Conservation (phyloP, 2,888 invertebrate species). For the Drosophila trichaetosa region DNA sequence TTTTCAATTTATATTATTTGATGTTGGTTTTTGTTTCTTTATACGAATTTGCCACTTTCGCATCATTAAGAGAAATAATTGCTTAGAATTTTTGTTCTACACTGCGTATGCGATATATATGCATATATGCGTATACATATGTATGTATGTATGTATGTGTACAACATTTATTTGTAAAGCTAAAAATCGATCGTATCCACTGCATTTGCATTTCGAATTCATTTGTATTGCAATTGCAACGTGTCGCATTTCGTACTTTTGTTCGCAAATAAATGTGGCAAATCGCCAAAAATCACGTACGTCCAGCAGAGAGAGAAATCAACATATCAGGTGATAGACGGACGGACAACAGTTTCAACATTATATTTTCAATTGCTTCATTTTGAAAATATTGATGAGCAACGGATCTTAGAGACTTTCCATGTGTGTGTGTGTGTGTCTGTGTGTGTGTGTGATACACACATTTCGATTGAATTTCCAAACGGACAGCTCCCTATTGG, state of each 20-base stretch:
- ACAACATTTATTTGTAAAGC: not conserved
- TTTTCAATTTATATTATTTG: not conserved
- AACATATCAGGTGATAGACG: slow-evolving; percentile 2
- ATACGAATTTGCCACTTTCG: not conserved
- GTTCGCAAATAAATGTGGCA: slow-evolving; percentile 64
- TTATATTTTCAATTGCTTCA: slow-evolving; percentile 17
- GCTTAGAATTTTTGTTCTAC: not conserved
- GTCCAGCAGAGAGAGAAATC: slow-evolving; percentile 18
- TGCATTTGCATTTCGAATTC: not conserved
- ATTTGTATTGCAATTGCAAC: not conserved
- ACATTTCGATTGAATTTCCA: not conserved
- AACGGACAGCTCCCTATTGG: slow-evolving; percentile 47
- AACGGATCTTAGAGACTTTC: not conserved
- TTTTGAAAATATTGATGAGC: slow-evolving; percentile 14
- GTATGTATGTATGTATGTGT: not conserved
- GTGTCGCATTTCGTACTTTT: slow-evolving; percentile 7
- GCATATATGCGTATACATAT: not conserved
- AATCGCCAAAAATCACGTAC: slow-evolving; percentile 74
- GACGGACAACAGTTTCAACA: not conserved
- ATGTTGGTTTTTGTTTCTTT: not conserved
- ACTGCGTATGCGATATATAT: not conserved
- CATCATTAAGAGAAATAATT: not conserved
- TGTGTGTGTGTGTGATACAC: not conserved
- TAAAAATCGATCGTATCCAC: not conserved
- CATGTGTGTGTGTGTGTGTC: not conserved